These are phyloP conservation scores for Pectinophora gossypiella DNA, from an alignment of 1,140 invertebrate species.

Conservation along the genomic window DNA sequence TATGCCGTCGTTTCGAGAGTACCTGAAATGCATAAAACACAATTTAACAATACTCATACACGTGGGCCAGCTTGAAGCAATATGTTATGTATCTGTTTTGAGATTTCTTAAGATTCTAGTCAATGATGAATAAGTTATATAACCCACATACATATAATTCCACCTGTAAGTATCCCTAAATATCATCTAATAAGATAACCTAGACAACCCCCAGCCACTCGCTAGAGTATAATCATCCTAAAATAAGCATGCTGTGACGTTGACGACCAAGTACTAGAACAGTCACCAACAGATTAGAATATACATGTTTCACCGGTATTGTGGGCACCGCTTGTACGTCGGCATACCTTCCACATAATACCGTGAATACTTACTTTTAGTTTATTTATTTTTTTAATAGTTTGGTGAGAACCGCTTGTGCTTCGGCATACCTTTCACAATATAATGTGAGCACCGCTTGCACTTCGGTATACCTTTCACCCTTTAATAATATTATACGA, in stretches of 20 bases:
- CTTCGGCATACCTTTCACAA: slow-evolving; percentile 5
- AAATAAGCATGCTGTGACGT: too few species aligned
- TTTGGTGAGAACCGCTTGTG: slow-evolving; percentile 1
- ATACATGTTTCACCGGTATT: neutral
- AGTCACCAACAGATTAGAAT: neutral
- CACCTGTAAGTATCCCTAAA: too few species aligned
- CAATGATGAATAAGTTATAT: neutral
- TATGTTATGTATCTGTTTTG: too few species aligned
- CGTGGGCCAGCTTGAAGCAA: too few species aligned
- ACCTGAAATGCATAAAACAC: too few species aligned
- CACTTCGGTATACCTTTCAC: slow-evolving; percentile 2
- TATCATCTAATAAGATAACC: too few species aligned
- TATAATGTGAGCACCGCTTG: neutral
- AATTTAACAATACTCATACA: too few species aligned
- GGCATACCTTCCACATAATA: neutral
- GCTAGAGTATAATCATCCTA: too few species aligned
- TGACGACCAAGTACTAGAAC: neutral
- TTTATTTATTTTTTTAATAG: neutral
- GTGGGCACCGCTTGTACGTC: neutral
- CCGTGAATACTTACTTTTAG: neutral
- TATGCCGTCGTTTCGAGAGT: too few species aligned
- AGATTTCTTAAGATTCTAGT: too few species aligned
- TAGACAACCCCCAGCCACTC: too few species aligned
- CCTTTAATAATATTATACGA: too few species aligned
- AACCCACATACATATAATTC: neutral